Conservation (phyloP, 92 coral and sea anemone genomes). For the Virgularia gustaviana region DNA sequence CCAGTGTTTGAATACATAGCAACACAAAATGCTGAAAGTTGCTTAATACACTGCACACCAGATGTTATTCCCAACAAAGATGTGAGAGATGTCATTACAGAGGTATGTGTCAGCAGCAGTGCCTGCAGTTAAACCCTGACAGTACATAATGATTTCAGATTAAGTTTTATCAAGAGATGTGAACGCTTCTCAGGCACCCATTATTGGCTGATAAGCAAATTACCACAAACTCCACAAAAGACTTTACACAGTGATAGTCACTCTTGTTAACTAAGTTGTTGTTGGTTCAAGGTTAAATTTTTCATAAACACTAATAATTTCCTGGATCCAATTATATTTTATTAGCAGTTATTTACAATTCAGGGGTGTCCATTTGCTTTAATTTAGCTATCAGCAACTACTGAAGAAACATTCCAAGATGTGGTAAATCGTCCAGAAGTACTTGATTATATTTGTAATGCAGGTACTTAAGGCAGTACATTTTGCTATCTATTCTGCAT, state of each 20-base stretch:
- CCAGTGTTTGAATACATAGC: slow-evolving; percentile 22
- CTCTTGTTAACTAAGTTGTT: no score
- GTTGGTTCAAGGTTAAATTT: no score
- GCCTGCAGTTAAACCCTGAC: background rate
- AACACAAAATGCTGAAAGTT: slow-evolving; percentile 6
- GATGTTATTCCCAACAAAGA: slow-evolving; percentile 16
- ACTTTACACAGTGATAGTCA: no score
- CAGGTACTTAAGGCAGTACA: background rate
- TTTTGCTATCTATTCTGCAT: no score
- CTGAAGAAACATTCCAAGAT: background rate
- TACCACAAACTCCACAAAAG: no score
- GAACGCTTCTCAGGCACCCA: no score
- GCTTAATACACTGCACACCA: background rate
- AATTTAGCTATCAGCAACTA: background rate
- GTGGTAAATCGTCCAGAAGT: slow-evolving; percentile 4
- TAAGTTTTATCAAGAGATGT: no score
- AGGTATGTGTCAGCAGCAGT: background rate
- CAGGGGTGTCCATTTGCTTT: no score
- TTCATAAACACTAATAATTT: no score
- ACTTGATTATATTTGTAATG: slow-evolving; percentile 4
- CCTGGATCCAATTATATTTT: no score
- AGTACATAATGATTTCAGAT: background rate
- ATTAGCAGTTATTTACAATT: no score
- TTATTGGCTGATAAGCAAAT: no score
- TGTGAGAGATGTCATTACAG: slow-evolving; percentile 5